Conservation (phyloP, 2,797 vertebrate genomes). For the Melanotaenia pygmaea region DNA sequence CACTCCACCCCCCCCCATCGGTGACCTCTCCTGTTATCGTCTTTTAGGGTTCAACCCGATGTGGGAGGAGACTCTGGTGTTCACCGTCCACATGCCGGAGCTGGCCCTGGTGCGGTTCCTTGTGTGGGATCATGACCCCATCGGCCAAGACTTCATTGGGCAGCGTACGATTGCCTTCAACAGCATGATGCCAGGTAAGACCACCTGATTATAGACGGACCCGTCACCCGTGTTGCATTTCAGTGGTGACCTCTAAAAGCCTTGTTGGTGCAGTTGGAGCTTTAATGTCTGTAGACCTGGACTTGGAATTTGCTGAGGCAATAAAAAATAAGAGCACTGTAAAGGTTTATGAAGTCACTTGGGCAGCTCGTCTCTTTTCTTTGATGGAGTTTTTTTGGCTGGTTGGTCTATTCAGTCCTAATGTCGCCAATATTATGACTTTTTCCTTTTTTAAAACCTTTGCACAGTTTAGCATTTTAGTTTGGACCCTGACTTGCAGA, state of each 20-base stretch:
- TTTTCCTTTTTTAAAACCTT: no score
- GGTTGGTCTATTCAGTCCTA: no score
- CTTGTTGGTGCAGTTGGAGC: neutral
- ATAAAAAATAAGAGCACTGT: neutral
- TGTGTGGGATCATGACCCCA: constrained; percentile 98
- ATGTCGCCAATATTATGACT: no score
- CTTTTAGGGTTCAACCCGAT: constrained; percentile 94
- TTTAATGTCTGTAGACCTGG: neutral
- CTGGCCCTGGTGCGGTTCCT: constrained; percentile 93
- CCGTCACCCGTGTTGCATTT: neutral
- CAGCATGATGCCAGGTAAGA: constrained; percentile 95
- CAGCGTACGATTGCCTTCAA: constrained; percentile 95
- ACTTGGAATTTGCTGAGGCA: neutral
- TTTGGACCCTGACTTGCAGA: no score
- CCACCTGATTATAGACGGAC: neutral
- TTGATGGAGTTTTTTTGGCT: no score
- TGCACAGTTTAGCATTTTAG: no score
- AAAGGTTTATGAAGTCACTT: neutral
- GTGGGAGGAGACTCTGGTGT: constrained; percentile 98
- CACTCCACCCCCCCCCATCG: neutral
- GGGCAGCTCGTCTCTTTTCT: neutral
- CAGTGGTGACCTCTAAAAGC: neutral
- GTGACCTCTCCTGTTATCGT: neutral
- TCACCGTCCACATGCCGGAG: constrained; percentile 94
- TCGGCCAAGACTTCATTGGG: constrained; percentile 96